Evolutionary conservation across 2,888 invertebrate species (phyloP).

Genomic region (Caradrina clavipalpis): DNA sequence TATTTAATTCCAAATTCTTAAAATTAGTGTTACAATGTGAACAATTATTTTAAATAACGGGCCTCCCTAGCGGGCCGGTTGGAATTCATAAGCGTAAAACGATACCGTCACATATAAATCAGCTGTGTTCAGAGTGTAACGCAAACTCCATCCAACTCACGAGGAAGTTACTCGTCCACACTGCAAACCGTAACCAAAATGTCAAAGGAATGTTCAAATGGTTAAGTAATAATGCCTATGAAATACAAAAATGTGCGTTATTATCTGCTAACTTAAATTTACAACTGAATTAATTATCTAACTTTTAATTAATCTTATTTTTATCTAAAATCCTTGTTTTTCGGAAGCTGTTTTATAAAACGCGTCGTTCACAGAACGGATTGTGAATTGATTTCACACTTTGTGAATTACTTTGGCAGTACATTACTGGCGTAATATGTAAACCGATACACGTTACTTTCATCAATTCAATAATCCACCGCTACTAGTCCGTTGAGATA

Average conservation of each 20-base stretch:
- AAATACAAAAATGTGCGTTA: conserved; percentile 88
- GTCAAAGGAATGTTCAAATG: conserved; percentile 90
- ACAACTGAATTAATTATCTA: conserved; percentile 90
- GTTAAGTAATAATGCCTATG: conserved; percentile 91
- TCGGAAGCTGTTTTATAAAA: conserved; percentile 86
- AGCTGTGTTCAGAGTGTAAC: conserved; percentile 34
- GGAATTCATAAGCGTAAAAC: conserved; percentile 59
- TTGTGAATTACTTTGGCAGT: conserved; percentile 90
- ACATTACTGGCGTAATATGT: conserved; percentile 84
- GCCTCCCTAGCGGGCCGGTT: conserved; percentile 57
- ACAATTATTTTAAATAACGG: conserved; percentile 66
- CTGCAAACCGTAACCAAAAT: conserved; percentile 84
- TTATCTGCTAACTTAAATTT: conserved; percentile 90
- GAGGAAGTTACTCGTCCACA: conserved; percentile 72
- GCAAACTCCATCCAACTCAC: conserved; percentile 42
- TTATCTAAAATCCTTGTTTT: conserved; percentile 87
- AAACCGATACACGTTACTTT: conserved; percentile 76
- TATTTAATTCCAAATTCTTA: conserved; percentile 86
- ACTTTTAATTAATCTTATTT: conserved; percentile 86
- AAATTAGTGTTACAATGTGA: conserved; percentile 85
- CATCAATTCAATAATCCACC: conserved; percentile 85
- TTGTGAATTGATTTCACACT: conserved; percentile 86
- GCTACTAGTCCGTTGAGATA: conserved; percentile 79
- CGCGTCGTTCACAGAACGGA: conserved; percentile 91
- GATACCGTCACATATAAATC: conserved; percentile 38